These are phyloP conservation scores for Taurulus bubalis DNA, from an alignment of 2,113 vertebrate species.

Conservation along the genomic window DNA sequence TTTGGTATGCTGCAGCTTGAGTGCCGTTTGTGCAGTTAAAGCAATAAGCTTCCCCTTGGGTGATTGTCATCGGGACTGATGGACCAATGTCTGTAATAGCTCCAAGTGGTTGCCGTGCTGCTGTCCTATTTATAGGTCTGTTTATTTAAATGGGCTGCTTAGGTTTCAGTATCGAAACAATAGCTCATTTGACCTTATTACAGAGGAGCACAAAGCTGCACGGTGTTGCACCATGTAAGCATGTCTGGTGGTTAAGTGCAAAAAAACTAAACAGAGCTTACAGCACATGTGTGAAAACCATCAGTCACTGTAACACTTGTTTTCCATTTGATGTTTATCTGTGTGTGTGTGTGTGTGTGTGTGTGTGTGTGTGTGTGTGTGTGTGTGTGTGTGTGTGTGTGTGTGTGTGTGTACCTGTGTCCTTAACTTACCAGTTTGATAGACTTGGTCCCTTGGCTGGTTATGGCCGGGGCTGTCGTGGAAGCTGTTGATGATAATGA, in stretches of 20 bases:
- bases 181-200: conserved; percentile 73
- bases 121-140: conserved; percentile 79
- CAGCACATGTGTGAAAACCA: conserved; percentile 6
- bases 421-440: conserved; percentile 77
- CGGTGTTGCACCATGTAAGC: conserved; percentile 19
- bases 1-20: conserved; percentile 73
- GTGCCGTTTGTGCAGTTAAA: conserved; percentile 73
- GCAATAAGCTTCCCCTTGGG: conserved; percentile 76
- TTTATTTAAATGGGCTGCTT: conserved; percentile 74
- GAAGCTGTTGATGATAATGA: conserved; percentile 57
- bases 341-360: neutral
- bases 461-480: conserved; percentile 45
- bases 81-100: conserved; percentile 76
- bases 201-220: conserved; percentile 23
- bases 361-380: neutral
- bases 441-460: conserved; percentile 62
- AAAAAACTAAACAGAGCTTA: conserved; percentile 20
- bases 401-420: neutral
- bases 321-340: neutral
- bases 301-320: neutral
- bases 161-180: conserved; percentile 73
- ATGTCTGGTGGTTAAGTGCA: conserved; percentile 13
- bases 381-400: neutral
- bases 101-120: conserved; percentile 76
- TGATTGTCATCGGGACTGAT: conserved; percentile 74